Percentiles rank a stretch among this genome's conserved stretches.
Evolutionary conservation across 2,888 invertebrate species (phyloP).

Genomic region (Dryadula phaetusa): DNA sequence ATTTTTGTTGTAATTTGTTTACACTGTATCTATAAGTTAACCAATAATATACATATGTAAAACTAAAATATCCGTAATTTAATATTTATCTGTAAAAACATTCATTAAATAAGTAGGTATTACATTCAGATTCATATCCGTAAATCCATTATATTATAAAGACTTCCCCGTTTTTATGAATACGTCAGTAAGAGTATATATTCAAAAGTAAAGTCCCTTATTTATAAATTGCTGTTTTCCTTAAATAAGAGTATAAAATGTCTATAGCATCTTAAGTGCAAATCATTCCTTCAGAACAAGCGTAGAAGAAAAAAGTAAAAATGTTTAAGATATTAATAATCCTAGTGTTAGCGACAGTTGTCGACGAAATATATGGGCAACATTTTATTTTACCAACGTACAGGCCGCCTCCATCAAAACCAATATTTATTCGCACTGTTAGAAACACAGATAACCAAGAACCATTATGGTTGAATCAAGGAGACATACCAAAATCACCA

Average conservation of each 20-base stretch:
- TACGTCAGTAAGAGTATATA: too few species aligned
- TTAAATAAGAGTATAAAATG: constrained; percentile 35
- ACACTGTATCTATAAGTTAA: too few species aligned
- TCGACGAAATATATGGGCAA: constrained; percentile 50
- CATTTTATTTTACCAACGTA: constrained; percentile 51
- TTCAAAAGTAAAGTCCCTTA: constrained; percentile 38
- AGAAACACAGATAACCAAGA: constrained; percentile 49
- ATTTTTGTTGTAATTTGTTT: too few species aligned
- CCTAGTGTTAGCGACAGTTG: constrained; percentile 47
- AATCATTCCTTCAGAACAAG: constrained; percentile 11
- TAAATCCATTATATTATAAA: neutral
- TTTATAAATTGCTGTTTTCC: constrained; percentile 22
- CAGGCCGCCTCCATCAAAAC: constrained; percentile 47
- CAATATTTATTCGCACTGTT: constrained; percentile 47
- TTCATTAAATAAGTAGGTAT: too few species aligned
- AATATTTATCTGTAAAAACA: too few species aligned
- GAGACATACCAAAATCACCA: too few species aligned
- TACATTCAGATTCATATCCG: too few species aligned
- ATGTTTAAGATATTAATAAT: constrained; percentile 46
- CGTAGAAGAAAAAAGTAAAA: constrained; percentile 13
- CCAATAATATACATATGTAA: too few species aligned
- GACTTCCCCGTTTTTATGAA: neutral
- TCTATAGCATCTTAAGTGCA: neutral
- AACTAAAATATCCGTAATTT: too few species aligned
- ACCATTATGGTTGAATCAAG: constrained; percentile 50